phyloP scores from a whole-genome alignment of 2,113 vertebrate genomes.

The Sceloporus tristichus region DNA sequence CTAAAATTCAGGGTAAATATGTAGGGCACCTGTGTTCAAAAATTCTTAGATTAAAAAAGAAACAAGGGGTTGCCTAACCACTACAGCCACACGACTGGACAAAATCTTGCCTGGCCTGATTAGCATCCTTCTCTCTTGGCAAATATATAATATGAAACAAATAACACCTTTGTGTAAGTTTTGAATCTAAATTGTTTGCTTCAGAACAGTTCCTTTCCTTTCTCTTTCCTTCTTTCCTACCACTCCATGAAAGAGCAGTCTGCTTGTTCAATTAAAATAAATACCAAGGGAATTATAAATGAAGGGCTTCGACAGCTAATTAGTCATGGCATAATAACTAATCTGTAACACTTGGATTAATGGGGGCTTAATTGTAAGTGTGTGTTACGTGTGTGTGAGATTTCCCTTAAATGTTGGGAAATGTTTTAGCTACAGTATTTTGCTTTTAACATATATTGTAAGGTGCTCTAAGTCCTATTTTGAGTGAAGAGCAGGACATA shows the following conservation, averaged over 20 bases:
- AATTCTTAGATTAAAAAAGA: background rate
- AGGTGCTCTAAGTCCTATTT: too few relatives aligned
- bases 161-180: background rate
- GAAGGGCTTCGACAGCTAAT: background rate
- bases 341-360: conserved; percentile 18
- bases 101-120: background rate
- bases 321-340: background rate
- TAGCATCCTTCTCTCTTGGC: background rate
- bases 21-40: background rate
- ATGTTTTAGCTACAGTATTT: too few relatives aligned
- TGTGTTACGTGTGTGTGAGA: background rate
- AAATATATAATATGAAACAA: background rate
- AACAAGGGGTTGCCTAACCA: background rate
- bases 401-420: background rate
- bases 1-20: background rate
- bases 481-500: too few relatives aligned
- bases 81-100: background rate
- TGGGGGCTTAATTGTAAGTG: background rate
- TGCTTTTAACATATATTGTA: too few relatives aligned
- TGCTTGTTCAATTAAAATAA: background rate
- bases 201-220: background rate
- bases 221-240: too few relatives aligned
- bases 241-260: background rate
- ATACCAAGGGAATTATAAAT: background rate
- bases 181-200: too few relatives aligned